Base-by-base conservation (phyloP, 1,140 invertebrate species). In the Palaemon carinicauda region DNA sequence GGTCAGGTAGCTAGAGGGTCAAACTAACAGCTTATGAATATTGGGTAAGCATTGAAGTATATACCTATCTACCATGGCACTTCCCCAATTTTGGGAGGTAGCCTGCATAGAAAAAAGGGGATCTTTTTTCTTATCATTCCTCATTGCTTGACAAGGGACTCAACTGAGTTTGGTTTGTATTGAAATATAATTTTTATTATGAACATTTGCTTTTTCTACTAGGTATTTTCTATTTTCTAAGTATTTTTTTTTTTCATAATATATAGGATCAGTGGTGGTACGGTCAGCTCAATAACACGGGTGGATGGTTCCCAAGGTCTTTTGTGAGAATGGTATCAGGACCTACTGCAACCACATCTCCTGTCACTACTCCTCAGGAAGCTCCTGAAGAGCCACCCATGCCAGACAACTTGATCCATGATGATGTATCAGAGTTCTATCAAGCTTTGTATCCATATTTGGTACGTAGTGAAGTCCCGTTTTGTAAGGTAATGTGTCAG, bases 361-460 rank as follows among this genome's bases (percentile, higher is more conserved):
- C 60, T 14, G 83, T 81, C 31, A 88, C 80, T 14, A 80, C 85
- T 12, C 81, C 82, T 89, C 87, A 89, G 89, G 82, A 92, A 31
- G 80, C 77, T 15, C 88, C 88, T 31, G 60, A 78, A 17, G 82
- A 84, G 33, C 88, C 88, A 3, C 75, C 80, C 5, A 84, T 89
- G 65, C 88, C 88, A 7, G 83, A 89, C 24, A 84, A 87, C 41
- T 17, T 89, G 2, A 86, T 84, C 21, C 81, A 89, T 82, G 86
- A 89, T 85, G 88, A 87, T 41, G 60, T 85, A 4, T 89, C 88
- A 17, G 95, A 96, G 90, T 96, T 96, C 92, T 98, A 97, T 91
- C 94, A 97, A 75, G 94, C 96, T 54, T 93, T 95, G 73, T 97
- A 96, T 91, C 95, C 95, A 24, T 97, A 97, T 91, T 93, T 87